These are phyloP conservation scores for Eueides isabella DNA, from an alignment of 1,140 invertebrate species.

Conservation along the genomic window DNA sequence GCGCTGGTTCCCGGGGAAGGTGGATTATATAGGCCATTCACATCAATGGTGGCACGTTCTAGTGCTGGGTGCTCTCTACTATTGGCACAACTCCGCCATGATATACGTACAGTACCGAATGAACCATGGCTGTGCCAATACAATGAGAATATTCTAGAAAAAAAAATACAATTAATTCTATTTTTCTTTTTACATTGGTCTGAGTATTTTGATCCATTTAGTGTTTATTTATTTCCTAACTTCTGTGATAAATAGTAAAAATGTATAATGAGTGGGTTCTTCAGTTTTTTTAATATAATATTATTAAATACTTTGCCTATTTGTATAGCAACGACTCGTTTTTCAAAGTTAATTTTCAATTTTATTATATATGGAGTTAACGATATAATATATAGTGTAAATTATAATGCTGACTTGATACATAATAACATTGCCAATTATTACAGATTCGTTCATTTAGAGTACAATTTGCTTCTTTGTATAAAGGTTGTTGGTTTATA, in stretches of 20 bases:
- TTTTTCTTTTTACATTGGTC: background rate
- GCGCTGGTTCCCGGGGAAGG: slow-evolving; percentile 88
- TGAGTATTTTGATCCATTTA: background rate
- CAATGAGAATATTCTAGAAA: slow-evolving; percentile 70
- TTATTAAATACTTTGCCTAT: background rate
- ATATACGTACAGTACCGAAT: slow-evolving; percentile 92
- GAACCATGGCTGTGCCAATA: slow-evolving; percentile 88
- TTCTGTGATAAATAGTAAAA: slow-evolving; percentile 9
- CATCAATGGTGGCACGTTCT: slow-evolving; percentile 98
- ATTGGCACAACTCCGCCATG: slow-evolving; percentile 97
- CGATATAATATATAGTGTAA: too few relatives aligned
- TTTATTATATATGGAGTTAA: too few relatives aligned
- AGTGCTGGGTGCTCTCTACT: slow-evolving; percentile 94
- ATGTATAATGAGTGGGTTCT: background rate
- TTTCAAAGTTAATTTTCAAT: background rate
- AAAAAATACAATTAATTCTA: background rate
- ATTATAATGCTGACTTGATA: too few relatives aligned
- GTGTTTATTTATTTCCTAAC: background rate
- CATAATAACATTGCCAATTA: too few relatives aligned
- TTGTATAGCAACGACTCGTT: background rate
- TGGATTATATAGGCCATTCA: slow-evolving; percentile 96
- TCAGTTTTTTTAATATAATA: background rate
- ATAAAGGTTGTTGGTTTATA: background rate
- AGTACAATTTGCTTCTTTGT: too few relatives aligned
- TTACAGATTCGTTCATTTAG: too few relatives aligned